Evolutionary conservation across 2,888 invertebrate species (phyloP).

Genomic region (Ochropleura leucogaster): DNA sequence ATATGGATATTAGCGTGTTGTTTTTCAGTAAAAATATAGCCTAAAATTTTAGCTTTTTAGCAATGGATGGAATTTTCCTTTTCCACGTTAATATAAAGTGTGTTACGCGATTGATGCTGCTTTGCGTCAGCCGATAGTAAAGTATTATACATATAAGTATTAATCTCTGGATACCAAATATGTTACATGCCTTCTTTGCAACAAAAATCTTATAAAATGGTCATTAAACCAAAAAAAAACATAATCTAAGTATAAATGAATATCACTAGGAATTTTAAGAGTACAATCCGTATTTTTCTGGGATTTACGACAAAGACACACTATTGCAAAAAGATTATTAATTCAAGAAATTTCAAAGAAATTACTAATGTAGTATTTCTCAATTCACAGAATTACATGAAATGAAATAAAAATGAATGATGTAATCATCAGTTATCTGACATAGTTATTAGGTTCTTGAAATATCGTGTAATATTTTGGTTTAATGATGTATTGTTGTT

Average conservation of each 20-base stretch:
- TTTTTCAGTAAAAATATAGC: no score
- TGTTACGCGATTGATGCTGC: no score
- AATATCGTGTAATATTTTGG: neutral
- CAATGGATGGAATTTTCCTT: no score
- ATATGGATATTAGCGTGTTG: no score
- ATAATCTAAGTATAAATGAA: neutral
- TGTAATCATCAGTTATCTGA: neutral
- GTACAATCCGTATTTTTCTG: slow-evolving; percentile 1
- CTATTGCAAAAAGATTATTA: slow-evolving; percentile 3
- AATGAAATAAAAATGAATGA: neutral
- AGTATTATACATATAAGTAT: no score
- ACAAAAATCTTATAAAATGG: neutral
- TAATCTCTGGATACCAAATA: neutral
- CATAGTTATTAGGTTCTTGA: neutral
- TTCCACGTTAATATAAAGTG: no score
- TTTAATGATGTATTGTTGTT: neutral
- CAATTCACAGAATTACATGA: slow-evolving; percentile 4
- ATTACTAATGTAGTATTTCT: neutral
- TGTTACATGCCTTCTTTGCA: neutral
- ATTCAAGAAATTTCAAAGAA: slow-evolving; percentile 3
- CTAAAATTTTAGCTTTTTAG: no score
- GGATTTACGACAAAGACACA: neutral
- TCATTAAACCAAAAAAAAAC: neutral
- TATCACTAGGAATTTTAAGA: slow-evolving; percentile 14
- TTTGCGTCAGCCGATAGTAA: no score